Evolutionary conservation across 2,797 vertebrate species (phyloP).

Genomic region (Phrynocephalus guinanensis): DNA sequence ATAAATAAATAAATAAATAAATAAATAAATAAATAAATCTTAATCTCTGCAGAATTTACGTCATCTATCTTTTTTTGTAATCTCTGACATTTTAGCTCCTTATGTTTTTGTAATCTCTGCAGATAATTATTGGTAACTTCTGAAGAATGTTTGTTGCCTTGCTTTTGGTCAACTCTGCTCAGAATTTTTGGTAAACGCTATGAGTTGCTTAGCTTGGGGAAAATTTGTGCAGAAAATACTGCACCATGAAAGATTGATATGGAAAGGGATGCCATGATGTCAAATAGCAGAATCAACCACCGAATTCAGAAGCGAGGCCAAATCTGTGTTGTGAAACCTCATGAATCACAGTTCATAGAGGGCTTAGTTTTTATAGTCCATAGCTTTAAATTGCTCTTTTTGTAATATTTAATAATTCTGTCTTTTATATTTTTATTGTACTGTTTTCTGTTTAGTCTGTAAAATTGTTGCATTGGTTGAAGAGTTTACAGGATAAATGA

Average conservation of each 20-base stretch:
- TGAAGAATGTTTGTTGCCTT: too few relatives aligned
- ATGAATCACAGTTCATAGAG: not conserved
- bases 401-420: conserved; percentile 20
- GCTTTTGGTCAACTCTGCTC: too few relatives aligned
- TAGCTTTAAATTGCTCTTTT: not conserved
- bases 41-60: too few relatives aligned
- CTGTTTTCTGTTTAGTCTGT: conserved; percentile 43
- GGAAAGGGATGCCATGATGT: not conserved
- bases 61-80: too few relatives aligned
- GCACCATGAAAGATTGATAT: not conserved
- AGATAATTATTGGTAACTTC: too few relatives aligned
- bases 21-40: too few relatives aligned
- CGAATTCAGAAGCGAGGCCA: not conserved
- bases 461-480: conserved; percentile 45
- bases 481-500: conserved; percentile 51
- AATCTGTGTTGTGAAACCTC: not conserved
- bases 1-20: too few relatives aligned
- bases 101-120: too few relatives aligned
- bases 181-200: too few relatives aligned
- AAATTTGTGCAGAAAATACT: not conserved
- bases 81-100: too few relatives aligned
- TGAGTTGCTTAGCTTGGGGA: not conserved
- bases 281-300: not conserved
- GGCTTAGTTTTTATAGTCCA: not conserved
- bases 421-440: conserved; percentile 21